These are phyloP conservation scores for Crossaster papposus DNA, from an alignment of 53 echinoderm and acorn worm species.

Conservation along the genomic window DNA sequence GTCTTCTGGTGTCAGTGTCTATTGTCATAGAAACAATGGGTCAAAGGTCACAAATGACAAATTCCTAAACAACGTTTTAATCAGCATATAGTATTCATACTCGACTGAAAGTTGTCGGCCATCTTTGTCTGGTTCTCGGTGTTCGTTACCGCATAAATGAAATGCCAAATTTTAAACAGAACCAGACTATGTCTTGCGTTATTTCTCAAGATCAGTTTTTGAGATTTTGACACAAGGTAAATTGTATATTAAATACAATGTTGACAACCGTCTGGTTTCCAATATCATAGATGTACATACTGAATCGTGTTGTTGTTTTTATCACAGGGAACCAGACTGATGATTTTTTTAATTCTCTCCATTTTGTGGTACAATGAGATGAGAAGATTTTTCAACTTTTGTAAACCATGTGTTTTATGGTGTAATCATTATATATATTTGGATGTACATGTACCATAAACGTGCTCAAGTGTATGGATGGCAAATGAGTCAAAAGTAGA, in stretches of 20 bases:
- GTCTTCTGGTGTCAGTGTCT: not conserved
- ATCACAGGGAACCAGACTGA: not conserved
- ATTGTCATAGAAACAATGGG: not conserved
- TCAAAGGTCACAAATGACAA: not conserved
- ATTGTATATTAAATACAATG: not conserved
- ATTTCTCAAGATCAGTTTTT: too few species aligned
- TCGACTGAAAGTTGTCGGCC: not conserved
- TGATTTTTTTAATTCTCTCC: not conserved
- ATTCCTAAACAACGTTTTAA: not conserved
- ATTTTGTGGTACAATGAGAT: not conserved
- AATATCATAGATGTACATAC: not conserved
- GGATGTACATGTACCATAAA: too few species aligned
- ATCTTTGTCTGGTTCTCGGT: not conserved
- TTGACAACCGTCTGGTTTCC: not conserved
- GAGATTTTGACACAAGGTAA: not conserved
- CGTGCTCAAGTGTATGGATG: not conserved
- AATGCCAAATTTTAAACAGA: not conserved
- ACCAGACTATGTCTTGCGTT: not conserved
- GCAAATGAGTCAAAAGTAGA: not conserved
- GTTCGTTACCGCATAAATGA: not conserved
- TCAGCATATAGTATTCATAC: not conserved
- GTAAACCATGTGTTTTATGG: not conserved
- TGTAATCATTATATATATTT: constrained; percentile 6
- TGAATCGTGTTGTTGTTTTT: not conserved
- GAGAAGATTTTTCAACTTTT: not conserved